phyloP scores from a whole-genome alignment of 2,113 vertebrate species.

The Psittacara wagleri region DNA sequence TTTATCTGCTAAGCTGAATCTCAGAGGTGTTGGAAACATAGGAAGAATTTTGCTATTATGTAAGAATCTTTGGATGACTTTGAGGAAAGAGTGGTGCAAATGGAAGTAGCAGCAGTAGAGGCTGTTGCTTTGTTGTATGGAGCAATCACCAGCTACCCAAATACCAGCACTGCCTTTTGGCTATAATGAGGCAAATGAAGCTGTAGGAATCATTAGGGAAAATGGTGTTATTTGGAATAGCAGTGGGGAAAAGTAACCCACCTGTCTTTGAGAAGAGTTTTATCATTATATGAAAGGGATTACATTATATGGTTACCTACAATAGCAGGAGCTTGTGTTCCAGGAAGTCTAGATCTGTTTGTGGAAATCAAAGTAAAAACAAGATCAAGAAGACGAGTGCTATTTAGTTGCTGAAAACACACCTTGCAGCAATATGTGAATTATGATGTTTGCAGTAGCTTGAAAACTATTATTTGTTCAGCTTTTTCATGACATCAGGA shows the following conservation, averaged over 20 bases:
- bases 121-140: background rate
- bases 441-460: background rate
- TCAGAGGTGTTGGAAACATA: background rate
- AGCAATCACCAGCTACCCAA: background rate
- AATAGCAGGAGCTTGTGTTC: background rate
- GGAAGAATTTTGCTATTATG: background rate
- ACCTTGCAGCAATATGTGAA: background rate
- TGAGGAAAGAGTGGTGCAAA: background rate
- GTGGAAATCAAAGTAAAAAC: background rate
- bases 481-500: background rate
- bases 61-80: background rate
- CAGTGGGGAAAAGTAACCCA: background rate
- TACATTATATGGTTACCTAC: background rate
- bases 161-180: background rate
- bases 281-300: background rate
- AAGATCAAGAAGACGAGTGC: background rate
- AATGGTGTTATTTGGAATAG: background rate
- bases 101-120: background rate
- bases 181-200: background rate
- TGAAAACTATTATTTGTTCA: conserved; percentile 11
- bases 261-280: background rate
- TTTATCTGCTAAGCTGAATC: background rate
- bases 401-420: background rate
- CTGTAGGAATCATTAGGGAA: background rate
- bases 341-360: background rate